Evolutionary conservation across 2,888 invertebrate species (phyloP).

Genomic region (Ochropacha duplaris): DNA sequence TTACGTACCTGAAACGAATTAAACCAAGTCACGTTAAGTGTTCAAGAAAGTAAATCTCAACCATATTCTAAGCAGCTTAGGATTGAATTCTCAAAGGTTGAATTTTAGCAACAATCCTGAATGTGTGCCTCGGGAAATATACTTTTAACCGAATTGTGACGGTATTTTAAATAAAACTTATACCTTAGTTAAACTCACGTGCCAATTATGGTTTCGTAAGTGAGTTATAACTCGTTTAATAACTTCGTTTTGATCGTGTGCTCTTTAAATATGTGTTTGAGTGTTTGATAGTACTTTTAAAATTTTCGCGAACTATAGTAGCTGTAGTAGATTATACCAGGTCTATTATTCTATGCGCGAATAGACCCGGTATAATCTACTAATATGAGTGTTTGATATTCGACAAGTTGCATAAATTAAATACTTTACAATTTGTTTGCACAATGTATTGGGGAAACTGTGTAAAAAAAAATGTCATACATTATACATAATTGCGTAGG

Average conservation of each 20-base stretch:
- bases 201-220: slow-evolving; percentile 23
- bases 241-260: background rate
- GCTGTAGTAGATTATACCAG: too few relatives aligned
- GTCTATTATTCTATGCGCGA: too few relatives aligned
- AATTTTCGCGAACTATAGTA: too few relatives aligned
- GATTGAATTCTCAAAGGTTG: background rate
- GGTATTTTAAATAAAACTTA: slow-evolving; percentile 17
- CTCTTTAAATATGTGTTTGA: background rate
- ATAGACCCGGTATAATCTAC: too few relatives aligned
- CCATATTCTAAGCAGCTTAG: background rate
- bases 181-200: slow-evolving; percentile 14
- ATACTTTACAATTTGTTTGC: too few relatives aligned
- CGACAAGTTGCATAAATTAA: too few relatives aligned
- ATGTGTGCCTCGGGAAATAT: slow-evolving; percentile 23
- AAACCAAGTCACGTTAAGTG: slow-evolving; percentile 8
- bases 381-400: too few relatives aligned
- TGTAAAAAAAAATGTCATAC: too few relatives aligned
- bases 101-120: background rate
- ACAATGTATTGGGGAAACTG: too few relatives aligned
- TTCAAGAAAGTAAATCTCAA: background rate
- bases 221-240: slow-evolving; percentile 6
- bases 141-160: slow-evolving; percentile 16
- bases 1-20: slow-evolving; percentile 17
- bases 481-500: too few relatives aligned
- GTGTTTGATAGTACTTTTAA: too few relatives aligned